Evolutionary conservation across 2,113 vertebrate genomes (phyloP).

Genomic region (mouse (Mus musculus)): GRCm39 chr16:32516501-32517000

Average conservation of each 20-base stretch:
- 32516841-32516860: background rate
- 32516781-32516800: background rate
- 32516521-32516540: background rate
- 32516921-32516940: background rate
- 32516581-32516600: background rate
- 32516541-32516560: background rate
- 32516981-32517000: no score
- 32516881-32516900: background rate
- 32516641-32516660: no score
- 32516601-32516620: background rate
- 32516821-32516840: background rate
- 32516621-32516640: background rate
- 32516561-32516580: background rate
- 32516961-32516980: background rate
- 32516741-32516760: background rate
- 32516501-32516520: background rate
- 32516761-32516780: background rate
- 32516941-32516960: background rate
- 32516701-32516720: background rate
- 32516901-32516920: background rate
- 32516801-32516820: background rate
- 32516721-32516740: background rate
- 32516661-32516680: background rate
- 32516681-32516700: background rate
- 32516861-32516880: no score